phyloP scores from a whole-genome alignment of 2,113 vertebrate genomes.

The Aythya baeri region DNA sequence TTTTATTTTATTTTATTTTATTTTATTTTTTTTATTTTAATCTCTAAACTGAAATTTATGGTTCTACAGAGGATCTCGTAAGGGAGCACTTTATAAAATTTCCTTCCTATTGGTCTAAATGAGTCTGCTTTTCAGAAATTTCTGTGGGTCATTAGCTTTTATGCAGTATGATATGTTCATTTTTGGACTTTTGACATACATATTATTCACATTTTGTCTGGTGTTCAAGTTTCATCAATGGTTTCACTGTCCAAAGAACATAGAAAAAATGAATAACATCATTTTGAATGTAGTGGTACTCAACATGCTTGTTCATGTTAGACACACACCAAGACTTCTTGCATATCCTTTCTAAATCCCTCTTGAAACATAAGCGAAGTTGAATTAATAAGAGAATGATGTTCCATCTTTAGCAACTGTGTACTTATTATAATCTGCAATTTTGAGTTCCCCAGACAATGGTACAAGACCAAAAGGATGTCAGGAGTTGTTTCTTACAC shows the following conservation, averaged over 20 bases:
- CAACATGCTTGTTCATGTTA: not conserved
- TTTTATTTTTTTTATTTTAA: not conserved
- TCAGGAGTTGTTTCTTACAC: not conserved
- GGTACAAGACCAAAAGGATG: not conserved
- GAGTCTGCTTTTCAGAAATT: not conserved
- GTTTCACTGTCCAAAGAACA: not conserved
- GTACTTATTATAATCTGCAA: not conserved
- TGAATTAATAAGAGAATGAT: not conserved
- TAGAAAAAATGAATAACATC: not conserved
- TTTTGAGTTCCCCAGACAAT: not conserved
- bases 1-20: not conserved
- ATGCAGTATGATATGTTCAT: not conserved
- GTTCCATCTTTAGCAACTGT: not conserved
- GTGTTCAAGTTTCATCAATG: not conserved
- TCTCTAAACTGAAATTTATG: not conserved
- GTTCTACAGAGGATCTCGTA: not conserved
- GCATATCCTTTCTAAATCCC: not conserved
- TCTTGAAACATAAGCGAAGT: not conserved
- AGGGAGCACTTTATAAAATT: not conserved
- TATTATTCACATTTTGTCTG: not conserved
- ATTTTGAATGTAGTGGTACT: not conserved
- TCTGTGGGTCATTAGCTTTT: conserved; percentile 14
- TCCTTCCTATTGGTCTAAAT: not conserved
- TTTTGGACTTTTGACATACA: not conserved
- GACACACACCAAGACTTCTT: not conserved